Base-by-base conservation (phyloP, 2,888 invertebrate species). In the Oxyteleia sp. region DNA sequence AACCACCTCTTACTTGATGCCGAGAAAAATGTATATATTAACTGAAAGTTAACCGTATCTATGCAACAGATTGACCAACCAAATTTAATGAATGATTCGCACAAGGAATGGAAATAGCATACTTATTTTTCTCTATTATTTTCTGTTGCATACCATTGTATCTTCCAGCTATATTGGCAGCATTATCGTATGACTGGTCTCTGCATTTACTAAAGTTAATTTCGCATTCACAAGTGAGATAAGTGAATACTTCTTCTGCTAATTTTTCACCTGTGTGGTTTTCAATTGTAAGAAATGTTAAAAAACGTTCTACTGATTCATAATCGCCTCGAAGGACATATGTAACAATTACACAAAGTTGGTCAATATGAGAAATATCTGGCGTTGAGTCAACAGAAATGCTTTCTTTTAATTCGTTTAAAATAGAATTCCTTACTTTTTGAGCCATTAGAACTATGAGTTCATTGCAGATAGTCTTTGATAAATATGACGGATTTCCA, bases 91-190 rank as follows among this genome's bases (percentile, higher is more conserved):
- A 59, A 35, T 84, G 84, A 18, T 23, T 38, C 18, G 51, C 15
- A 57, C 85, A 85, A n/a, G 83, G 83, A 32, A 86, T 63, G 51
- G 38, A 85, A 57, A 69, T 45, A 32, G 82, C 84, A 35, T 61
- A 55, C 8, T 78, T 57, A 47, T 84, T 79, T 41, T 53, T 53
- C 64, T 91, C 87, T 26, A 88, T 26, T 88, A 91, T 87, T 88
- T 87, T 88, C 64, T 61, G 89, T 88, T 91, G 90, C 63, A 91
- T 89, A 5, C 91, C 90, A 79, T 84, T 85, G 20, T 63, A 63
- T 84, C 89, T 88, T 64, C 90, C 91, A 79, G 87, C 86, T 89
- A 91, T 91, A 59, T 91, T 92, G 8, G 89, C 86, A 11, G 91
- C 90, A 84, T 92, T 92, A 82, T 92, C 90, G 85, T 92, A 74